Evolutionary conservation across 2,797 vertebrate species (phyloP).

Genomic region (Chiloscyllium punctatum): DNA sequence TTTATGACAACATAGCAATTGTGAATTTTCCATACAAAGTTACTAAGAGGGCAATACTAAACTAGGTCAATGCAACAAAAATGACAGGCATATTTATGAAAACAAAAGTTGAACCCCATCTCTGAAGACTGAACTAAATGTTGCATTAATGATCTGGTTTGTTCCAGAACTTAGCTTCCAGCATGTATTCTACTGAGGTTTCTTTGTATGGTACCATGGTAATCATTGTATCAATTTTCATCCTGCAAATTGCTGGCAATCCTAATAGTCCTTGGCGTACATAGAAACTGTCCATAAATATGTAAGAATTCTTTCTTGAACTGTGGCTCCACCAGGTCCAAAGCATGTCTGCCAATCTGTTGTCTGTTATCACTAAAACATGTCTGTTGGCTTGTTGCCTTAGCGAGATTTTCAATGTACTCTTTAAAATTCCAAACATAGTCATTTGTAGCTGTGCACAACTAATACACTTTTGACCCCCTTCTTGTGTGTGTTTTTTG

Average conservation of each 20-base stretch:
- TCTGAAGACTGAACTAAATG: not conserved
- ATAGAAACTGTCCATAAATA: not conserved
- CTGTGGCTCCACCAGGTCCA: slow-evolving; percentile 26
- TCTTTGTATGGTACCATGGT: too few relatives aligned
- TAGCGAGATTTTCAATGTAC: not conserved
- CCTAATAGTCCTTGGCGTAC: not conserved
- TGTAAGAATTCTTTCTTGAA: slow-evolving; percentile 25
- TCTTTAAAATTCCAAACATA: not conserved
- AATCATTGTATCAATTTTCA: not conserved
- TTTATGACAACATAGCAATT: not conserved
- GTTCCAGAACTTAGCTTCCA: not conserved
- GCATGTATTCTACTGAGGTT: not conserved
- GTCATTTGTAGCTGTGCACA: not conserved
- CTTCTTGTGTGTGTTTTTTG: not conserved
- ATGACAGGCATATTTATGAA: not conserved
- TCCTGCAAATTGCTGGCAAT: not conserved
- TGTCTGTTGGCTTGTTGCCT: not conserved
- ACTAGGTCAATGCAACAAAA: not conserved
- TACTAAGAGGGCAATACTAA: not conserved
- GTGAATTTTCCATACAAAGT: not conserved
- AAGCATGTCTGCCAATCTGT: not conserved
- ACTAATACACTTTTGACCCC: slow-evolving; percentile 18
- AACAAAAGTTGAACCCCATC: not conserved
- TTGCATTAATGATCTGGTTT: not conserved
- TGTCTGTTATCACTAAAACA: slow-evolving; percentile 24